Conservation (phyloP, 2,797 vertebrate genomes). For the Protosalanx chinensis region DNA sequence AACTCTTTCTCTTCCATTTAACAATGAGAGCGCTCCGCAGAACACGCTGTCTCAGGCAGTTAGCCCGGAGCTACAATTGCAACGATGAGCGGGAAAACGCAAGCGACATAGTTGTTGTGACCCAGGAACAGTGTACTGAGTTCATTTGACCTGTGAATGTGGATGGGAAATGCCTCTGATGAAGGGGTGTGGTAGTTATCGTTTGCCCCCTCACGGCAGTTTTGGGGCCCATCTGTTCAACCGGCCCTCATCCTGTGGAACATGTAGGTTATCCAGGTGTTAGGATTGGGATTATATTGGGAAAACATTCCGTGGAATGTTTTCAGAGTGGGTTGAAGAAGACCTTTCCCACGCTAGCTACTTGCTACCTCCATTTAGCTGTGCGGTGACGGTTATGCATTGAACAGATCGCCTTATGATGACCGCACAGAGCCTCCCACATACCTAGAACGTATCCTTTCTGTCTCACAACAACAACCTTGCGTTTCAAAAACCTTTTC, state of each 20-base stretch:
- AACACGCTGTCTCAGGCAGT: conserved; percentile 25
- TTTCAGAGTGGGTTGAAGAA: conserved; percentile 6
- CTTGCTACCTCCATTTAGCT: neutral
- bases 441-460: too few relatives aligned
- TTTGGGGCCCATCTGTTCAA: neutral
- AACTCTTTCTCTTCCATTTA: conserved; percentile 26
- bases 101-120: too few relatives aligned
- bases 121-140: neutral
- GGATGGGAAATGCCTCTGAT: neutral
- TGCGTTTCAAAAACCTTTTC: too few relatives aligned
- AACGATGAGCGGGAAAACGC: too few relatives aligned
- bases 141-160: neutral
- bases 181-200: neutral
- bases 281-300: conserved; percentile 27
- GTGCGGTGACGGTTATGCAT: neutral
- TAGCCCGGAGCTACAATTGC: too few relatives aligned
- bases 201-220: neutral
- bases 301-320: conserved; percentile 29
- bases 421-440: neutral
- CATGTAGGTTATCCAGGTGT: conserved; percentile 8
- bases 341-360: neutral
- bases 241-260: conserved; percentile 2
- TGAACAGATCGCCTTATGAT: neutral
- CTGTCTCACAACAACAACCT: too few relatives aligned
- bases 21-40: conserved; percentile 34